Base-by-base conservation (phyloP, 23 tunicate genomes). In the Clavelina lepadiformis region DNA sequence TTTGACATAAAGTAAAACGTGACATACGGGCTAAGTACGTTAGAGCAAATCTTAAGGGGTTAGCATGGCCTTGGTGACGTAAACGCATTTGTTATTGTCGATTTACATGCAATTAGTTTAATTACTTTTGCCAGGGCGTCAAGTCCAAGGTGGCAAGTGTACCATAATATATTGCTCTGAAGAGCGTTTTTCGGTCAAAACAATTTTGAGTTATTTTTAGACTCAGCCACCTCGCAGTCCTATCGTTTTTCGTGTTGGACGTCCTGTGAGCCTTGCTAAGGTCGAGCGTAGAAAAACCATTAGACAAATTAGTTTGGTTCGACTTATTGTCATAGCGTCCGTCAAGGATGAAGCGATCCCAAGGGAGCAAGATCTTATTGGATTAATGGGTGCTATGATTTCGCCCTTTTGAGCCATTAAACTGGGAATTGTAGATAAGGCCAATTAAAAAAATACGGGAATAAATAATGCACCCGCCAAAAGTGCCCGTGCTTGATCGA, bases 371-470 rank as follows among this genome's bases (percentile, higher is more conserved):
- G 29, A 2, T 44, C 41, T 68, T 41, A 68, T 68, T 68, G 60
- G 46, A 68, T 68, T 68, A 68, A 24, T 3, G 74, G 59, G n/a
- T 24, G 56, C 74, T 68, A 68, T 29, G 74, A 68, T 51, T 68
- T 68, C 30, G 44, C n/a, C 44, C 20, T 27, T 56, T 22, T 54
- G 27, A 49, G 54, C 65, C 52, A 71, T 56, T 71, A 71, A 71
- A 71, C 76, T 56, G 64, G 76, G 76, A 71, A 71, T 71, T 33
- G 65, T 34, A 34, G 33, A 34, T 71, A 34, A 56, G 76, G 24
- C 35, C 76, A 71, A 56, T 71, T 71, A 55, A 37, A 55, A 71
- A 44, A 61, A 61, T 33, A 28, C 18, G 28, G 21, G 67, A 61
- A 61, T 55, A 71, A 71, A 71, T 56, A 35, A 71, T 71, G 30